Evolutionary conservation across 2,113 vertebrate species (phyloP).

Genomic region (Chelonoidis abingdonii): DNA sequence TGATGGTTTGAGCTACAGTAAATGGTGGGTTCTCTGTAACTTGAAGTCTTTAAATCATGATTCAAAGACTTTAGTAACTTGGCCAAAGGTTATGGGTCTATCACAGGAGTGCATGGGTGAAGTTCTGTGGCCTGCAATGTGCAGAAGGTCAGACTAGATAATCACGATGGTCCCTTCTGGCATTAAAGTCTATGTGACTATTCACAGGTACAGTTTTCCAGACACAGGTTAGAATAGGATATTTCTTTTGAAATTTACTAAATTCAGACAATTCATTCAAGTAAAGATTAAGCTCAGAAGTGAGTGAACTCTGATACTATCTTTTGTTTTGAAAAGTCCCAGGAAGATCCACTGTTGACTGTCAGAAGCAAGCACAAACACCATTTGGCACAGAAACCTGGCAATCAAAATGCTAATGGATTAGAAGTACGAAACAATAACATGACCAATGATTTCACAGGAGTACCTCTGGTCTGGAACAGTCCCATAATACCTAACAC

Average conservation of each 20-base stretch:
- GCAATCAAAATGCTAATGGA: background rate
- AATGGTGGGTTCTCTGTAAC: too few species aligned
- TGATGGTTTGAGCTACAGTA: too few species aligned
- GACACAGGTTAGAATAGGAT: background rate
- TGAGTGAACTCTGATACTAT: background rate
- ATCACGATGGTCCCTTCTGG: background rate
- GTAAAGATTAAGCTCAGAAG: background rate
- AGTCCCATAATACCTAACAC: background rate
- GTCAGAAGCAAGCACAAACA: background rate
- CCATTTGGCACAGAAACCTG: background rate
- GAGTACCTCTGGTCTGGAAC: background rate
- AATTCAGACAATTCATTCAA: background rate
- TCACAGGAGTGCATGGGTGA: too few species aligned
- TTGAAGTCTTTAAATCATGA: too few species aligned
- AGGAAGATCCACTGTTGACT: background rate
- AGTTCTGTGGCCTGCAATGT: too few species aligned
- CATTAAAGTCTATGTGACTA: background rate
- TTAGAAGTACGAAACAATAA: background rate
- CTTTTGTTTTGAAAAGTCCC: background rate
- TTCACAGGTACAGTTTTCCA: background rate
- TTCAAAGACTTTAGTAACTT: too few species aligned
- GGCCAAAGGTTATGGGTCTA: too few species aligned
- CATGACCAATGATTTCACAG: background rate
- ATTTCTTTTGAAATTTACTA: constrained; percentile 33
- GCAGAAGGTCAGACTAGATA: background rate